These are phyloP conservation scores for Gymnodraco acuticeps DNA, from an alignment of 2,797 vertebrate species.

Conservation along the genomic window DNA sequence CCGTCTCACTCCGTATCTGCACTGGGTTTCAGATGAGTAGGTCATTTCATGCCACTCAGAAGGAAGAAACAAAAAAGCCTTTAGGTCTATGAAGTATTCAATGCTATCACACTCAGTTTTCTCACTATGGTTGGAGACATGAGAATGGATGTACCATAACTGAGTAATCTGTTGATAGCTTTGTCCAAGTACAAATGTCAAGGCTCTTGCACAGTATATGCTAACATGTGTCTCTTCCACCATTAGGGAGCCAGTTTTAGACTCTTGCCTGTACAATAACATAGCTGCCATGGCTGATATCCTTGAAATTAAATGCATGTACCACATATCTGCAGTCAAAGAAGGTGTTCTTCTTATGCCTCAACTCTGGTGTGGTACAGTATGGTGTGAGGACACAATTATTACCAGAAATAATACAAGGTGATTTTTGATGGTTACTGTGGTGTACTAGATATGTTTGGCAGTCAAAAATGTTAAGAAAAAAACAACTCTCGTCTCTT, in stretches of 20 bases:
- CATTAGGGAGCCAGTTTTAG: constrained; percentile 26
- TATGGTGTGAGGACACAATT: not conserved
- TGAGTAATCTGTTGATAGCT: constrained; percentile 25
- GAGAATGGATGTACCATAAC: constrained; percentile 44
- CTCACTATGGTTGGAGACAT: constrained; percentile 31
- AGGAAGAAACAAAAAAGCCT: constrained; percentile 47
- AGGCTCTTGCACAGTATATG: constrained; percentile 29
- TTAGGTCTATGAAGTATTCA: constrained; percentile 37
- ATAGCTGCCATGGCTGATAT: constrained; percentile 10
- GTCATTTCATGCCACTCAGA: constrained; percentile 64
- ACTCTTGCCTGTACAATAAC: constrained; percentile 26
- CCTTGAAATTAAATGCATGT: constrained; percentile 32
- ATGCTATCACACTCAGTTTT: constrained; percentile 42
- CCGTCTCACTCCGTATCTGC: constrained; percentile 45
- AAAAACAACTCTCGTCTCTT: too few relatives aligned
- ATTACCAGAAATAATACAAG: not conserved
- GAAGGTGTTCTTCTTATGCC: not conserved
- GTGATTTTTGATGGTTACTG: constrained; percentile 4
- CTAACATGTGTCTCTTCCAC: constrained; percentile 22
- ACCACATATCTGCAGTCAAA: constrained; percentile 9
- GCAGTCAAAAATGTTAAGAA: not conserved
- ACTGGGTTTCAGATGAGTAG: constrained; percentile 42
- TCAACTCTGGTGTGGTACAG: not conserved
- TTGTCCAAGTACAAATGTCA: constrained; percentile 33
- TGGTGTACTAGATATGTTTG: not conserved